phyloP scores from a whole-genome alignment of 2,888 invertebrate species.

The Epinotia nisella region DNA sequence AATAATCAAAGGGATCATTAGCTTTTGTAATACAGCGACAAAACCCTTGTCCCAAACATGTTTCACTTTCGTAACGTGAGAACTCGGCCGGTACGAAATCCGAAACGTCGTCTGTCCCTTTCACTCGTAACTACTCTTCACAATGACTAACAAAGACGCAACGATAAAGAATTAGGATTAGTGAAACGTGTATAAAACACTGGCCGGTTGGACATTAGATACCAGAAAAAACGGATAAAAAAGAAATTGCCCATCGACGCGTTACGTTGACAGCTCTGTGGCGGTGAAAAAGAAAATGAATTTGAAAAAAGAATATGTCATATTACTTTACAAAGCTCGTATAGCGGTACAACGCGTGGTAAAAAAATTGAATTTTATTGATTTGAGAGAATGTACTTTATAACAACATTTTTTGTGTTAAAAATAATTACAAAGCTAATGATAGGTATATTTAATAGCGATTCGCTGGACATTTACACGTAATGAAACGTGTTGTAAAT shows the following conservation, averaged over 20 bases:
- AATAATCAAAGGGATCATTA: conserved; percentile 29
- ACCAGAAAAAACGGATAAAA: conserved; percentile 30
- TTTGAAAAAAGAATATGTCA: background rate
- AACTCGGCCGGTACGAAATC: conserved; percentile 16
- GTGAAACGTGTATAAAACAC: conserved; percentile 24
- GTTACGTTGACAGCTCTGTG: conserved; percentile 42
- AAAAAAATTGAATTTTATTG: background rate
- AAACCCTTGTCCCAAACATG: conserved; percentile 44
- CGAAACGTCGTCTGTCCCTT: conserved; percentile 16
- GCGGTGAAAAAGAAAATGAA: conserved; percentile 31
- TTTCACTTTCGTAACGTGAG: conserved; percentile 42
- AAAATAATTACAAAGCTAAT: background rate
- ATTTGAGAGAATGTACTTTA: background rate
- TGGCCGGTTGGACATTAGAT: conserved; percentile 41
- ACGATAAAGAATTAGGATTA: background rate
- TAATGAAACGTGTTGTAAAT: no score
- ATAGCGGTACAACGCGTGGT: background rate
- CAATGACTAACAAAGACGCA: background rate
- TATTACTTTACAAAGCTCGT: no score
- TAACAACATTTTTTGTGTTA: no score
- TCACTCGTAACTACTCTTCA: background rate
- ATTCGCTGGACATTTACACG: no score
- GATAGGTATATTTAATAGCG: background rate
- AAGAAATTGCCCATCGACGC: conserved; percentile 40
- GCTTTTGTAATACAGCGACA: conserved; percentile 41